phyloP scores from a whole-genome alignment of 1,140 invertebrate genomes.

The Bicyclus anynana region DNA sequence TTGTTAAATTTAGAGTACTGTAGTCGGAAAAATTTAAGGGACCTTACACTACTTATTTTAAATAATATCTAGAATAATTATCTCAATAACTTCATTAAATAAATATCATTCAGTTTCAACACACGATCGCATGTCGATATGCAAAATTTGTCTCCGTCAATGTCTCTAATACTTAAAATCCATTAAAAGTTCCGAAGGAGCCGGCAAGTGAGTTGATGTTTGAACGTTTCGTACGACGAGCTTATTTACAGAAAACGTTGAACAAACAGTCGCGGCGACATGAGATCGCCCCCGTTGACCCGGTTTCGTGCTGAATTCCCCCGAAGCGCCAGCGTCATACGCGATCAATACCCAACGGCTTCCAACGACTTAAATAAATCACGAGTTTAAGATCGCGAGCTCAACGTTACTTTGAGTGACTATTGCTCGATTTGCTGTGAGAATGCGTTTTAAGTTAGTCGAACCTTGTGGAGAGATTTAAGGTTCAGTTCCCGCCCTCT shows the following conservation, averaged over 20 bases:
- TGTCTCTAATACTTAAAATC: constrained; percentile 11
- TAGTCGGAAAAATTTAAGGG: too few relatives aligned
- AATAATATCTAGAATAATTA: too few relatives aligned
- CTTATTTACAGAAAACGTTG: constrained; percentile 35
- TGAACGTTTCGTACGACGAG: constrained; percentile 6
- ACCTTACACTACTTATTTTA: too few relatives aligned
- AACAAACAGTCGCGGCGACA: constrained; percentile 36
- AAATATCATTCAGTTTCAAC: background rate
- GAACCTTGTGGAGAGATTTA: too few relatives aligned
- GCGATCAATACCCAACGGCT: constrained; percentile 53
- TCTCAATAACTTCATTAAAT: too few relatives aligned
- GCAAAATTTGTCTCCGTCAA: background rate
- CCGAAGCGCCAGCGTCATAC: constrained; percentile 36
- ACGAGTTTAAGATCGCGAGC: constrained; percentile 10
- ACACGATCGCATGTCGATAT: background rate
- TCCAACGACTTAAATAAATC: constrained; percentile 60
- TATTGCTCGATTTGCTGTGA: background rate
- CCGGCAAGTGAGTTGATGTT: constrained; percentile 13
- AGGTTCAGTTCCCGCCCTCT: too few relatives aligned
- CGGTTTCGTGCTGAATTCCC: constrained; percentile 42
- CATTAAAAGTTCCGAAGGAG: constrained; percentile 22
- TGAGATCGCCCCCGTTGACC: constrained; percentile 48
- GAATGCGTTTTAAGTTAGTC: too few relatives aligned
- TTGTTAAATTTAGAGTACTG: too few relatives aligned
- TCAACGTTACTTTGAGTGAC: background rate